Evolutionary conservation across 30 jellyfish, hydroid and myxozoan genomes (phyloP).

Genomic region (Turritopsis dohrnii): DNA sequence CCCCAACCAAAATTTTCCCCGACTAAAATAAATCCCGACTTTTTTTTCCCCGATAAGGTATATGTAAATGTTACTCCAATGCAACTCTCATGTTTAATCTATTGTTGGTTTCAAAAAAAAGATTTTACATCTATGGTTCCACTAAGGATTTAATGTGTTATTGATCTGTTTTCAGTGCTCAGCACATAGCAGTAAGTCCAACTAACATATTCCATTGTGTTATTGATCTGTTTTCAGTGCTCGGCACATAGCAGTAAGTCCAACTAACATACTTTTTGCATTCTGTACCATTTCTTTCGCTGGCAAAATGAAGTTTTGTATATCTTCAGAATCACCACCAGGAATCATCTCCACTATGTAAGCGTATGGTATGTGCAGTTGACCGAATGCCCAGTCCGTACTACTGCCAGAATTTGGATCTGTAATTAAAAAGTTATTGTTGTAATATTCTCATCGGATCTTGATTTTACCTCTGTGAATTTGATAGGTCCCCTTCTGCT

Average conservation of each 20-base stretch:
- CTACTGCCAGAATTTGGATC: slow-evolving; percentile 60
- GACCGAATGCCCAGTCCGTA: slow-evolving; percentile 52
- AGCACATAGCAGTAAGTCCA: slow-evolving; percentile 29
- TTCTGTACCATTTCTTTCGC: slow-evolving; percentile 25
- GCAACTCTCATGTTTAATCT: no score
- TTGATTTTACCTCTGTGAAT: no score
- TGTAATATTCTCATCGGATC: no score
- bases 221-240: neutral
- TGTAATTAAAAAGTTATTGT: neutral
- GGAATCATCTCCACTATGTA: slow-evolving; percentile 46
- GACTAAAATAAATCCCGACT: no score
- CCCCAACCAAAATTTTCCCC: no score
- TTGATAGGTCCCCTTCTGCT: no score
- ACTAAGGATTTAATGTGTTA: no score
- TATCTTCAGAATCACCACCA: neutral
- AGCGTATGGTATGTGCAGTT: slow-evolving; percentile 28
- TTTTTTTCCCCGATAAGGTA: no score
- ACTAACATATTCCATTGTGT: neutral
- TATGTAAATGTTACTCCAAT: no score
- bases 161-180: neutral
- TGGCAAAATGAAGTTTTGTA: slow-evolving; percentile 23
- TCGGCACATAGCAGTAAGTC: slow-evolving; percentile 28
- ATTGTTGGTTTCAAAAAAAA: no score
- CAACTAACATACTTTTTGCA: slow-evolving; percentile 44
- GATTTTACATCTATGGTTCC: no score